Conservation (phyloP, 2,888 invertebrate species). For the Tridacna crocea region DNA sequence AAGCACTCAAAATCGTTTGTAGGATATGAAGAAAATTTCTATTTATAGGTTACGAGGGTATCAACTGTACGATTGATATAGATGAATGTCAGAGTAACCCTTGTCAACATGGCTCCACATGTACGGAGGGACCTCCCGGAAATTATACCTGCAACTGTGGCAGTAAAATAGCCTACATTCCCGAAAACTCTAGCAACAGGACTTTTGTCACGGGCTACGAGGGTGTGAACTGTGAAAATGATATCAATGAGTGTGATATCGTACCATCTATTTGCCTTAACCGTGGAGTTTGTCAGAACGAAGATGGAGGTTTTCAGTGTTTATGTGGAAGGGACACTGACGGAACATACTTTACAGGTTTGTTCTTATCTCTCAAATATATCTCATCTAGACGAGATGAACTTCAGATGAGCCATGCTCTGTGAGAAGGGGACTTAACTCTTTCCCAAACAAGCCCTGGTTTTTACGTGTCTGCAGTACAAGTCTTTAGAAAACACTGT, state of each 20-base stretch:
- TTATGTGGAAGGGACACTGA: slow-evolving; percentile 60
- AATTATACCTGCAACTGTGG: slow-evolving; percentile 61
- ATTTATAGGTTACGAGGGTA: slow-evolving; percentile 59
- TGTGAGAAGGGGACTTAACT: too few species aligned
- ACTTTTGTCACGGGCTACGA: slow-evolving; percentile 71
- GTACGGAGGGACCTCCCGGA: slow-evolving; percentile 49
- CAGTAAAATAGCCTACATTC: slow-evolving; percentile 31
- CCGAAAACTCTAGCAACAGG: slow-evolving; percentile 40
- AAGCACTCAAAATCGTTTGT: too few species aligned
- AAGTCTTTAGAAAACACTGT: too few species aligned
- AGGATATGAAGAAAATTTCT: too few species aligned
- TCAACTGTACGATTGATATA: slow-evolving; percentile 62
- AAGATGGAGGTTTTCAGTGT: slow-evolving; percentile 63
- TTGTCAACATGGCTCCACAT: slow-evolving; percentile 76
- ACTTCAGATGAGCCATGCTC: too few species aligned
- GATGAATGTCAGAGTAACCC: slow-evolving; percentile 72
- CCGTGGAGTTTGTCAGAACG: slow-evolving; percentile 67
- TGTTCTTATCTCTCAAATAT: neutral
- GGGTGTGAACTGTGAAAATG: slow-evolving; percentile 75
- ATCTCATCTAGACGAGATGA: too few species aligned
- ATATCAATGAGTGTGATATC: slow-evolving; percentile 70
- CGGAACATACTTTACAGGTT: slow-evolving; percentile 68
- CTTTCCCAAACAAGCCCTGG: too few species aligned
- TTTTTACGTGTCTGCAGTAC: too few species aligned
- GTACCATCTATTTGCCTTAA: slow-evolving; percentile 69